Conservation (phyloP, 1,140 invertebrate genomes). For the Philotrypesis tridentata region DNA sequence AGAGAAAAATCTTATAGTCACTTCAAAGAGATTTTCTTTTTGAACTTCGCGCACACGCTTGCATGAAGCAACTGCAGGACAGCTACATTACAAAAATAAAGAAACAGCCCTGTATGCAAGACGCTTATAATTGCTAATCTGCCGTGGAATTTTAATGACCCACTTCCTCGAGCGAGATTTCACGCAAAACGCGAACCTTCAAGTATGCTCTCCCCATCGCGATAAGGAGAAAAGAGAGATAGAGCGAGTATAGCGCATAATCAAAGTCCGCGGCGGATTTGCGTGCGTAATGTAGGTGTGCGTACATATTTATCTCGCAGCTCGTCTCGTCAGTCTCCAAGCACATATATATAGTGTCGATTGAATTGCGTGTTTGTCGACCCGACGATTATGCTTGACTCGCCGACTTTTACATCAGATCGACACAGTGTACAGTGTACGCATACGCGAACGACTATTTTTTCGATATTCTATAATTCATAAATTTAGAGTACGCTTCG, state of each 20-base stretch:
- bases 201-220: neutral
- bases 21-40: no score
- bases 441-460: no score
- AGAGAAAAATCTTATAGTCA: no score
- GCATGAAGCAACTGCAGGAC: no score
- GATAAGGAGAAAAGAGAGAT: neutral
- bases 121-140: no score
- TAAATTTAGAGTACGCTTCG: no score
- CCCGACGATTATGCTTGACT: conserved; percentile 13
- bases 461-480: no score
- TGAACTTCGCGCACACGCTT: no score
- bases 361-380: conserved; percentile 17
- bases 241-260: neutral
- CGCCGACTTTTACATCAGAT: no score
- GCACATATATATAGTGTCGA: neutral
- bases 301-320: neutral
- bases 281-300: conserved; percentile 17
- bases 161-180: neutral
- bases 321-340: neutral
- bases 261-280: neutral
- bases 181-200: neutral
- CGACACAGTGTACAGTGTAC: no score
- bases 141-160: neutral
- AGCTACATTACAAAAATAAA: no score
- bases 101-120: no score